Evolutionary conservation across 2,888 invertebrate genomes (phyloP), one percentile per base, ranked within the genome.

Genomic region (Melinaea marsaeus): DNA sequence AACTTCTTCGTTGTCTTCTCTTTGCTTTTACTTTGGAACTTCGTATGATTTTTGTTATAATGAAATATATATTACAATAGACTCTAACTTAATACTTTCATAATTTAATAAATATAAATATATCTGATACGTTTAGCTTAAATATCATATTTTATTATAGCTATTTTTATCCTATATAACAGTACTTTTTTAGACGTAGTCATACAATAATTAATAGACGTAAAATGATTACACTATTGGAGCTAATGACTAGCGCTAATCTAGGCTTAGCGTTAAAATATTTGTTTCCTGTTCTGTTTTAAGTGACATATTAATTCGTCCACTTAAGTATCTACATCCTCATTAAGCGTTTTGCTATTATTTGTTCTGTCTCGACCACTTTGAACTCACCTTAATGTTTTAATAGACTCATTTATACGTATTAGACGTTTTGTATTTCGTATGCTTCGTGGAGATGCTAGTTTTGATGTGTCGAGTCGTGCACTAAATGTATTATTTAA

Each of bases 261-360:
- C 86, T 84, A 87, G 86, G 78, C 79, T 82, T 81, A 84, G 80
- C 81, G 79, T 84, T 86, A 85, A 85, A 83, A 84, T 83, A 87
- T 83, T 74, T 74, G 80, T 83, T 88, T 87, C 88, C 88, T 86
- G 88, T 78, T 80, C 79, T 78, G 78, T 81, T 85, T 86, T 78
- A 84, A 87, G 83, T 85, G 88, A 85, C 83, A 82, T 85, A 82
- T 86, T 86, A 88, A 88, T 87, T 85, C 75, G 78, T 71, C 73
- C 74, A 74, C 78, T 74, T 86, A 90, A 90, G 89, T 88, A 89
- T 84, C 71, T 73, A 86, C 88, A 86, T 90, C 90, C 90, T 90
- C 85, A 90, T 90, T 89, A 90, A 81, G 72, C 70, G 79, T 80
- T 87, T 85, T 81, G 80, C 86, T 88, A 86, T 83, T 84, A 81